Conservation (phyloP, 2,888 invertebrate genomes). For the Hydrotaea diabolus region DNA sequence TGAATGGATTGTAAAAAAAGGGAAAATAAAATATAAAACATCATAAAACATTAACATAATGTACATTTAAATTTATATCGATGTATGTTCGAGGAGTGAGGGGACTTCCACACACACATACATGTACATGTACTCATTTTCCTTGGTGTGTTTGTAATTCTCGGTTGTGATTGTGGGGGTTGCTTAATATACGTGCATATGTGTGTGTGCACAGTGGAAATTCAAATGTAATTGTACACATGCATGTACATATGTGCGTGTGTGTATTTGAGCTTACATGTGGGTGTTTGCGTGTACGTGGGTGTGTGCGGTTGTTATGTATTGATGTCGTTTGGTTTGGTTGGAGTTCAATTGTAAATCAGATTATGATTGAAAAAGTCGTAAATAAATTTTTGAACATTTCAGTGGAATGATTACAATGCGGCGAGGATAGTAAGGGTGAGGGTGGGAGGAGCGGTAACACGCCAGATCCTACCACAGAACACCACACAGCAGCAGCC, state of each 20-base stretch:
- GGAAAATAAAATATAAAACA: constrained; percentile 17
- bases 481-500: not conserved
- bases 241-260: not conserved
- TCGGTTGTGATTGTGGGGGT: not conserved
- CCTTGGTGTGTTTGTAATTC: not conserved
- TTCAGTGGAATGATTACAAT: constrained; percentile 13
- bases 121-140: not conserved
- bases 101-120: not conserved
- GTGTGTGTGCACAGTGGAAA: not conserved
- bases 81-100: not conserved
- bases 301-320: not conserved
- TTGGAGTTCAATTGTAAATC: constrained; percentile 26
- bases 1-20: constrained; percentile 4
- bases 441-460: not conserved
- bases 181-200: not conserved
- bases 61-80: constrained; percentile 30
- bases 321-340: not conserved
- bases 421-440: not conserved
- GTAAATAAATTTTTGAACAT: constrained; percentile 24
- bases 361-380: constrained; percentile 18
- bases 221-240: too few species aligned
- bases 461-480: too few species aligned
- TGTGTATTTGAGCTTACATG: too few species aligned
- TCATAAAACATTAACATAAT: constrained; percentile 20
- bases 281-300: not conserved